These are phyloP conservation scores for Callitettix versicolor DNA, from an alignment of 1,140 invertebrate species.

Conservation along the genomic window DNA sequence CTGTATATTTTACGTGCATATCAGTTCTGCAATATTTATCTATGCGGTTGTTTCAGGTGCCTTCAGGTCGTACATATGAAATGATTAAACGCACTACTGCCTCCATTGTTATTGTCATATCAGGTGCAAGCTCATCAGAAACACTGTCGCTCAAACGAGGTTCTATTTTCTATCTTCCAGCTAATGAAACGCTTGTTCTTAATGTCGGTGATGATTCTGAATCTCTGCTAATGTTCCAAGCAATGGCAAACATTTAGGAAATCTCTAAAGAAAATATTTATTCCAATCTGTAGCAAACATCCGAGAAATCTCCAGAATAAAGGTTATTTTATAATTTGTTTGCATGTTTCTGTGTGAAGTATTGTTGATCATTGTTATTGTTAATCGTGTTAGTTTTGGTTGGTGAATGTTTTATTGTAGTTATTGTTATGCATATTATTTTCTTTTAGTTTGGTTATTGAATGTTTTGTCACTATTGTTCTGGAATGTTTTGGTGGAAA, in stretches of 20 bases:
- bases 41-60: slow-evolving; percentile 17
- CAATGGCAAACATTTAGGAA: slow-evolving; percentile 47
- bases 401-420: no score
- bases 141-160: slow-evolving; percentile 26
- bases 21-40: no score
- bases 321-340: no score
- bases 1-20: no score
- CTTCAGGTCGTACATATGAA: slow-evolving; percentile 4
- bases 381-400: no score
- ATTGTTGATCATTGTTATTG: no score
- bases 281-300: slow-evolving; percentile 62
- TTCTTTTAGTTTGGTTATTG: no score
- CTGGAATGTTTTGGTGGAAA: no score
- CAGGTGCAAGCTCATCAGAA: slow-evolving; percentile 9
- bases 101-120: slow-evolving; percentile 15
- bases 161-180: slow-evolving; percentile 43
- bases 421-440: no score
- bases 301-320: slow-evolving; percentile 17
- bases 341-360: no score
- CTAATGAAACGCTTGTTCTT: slow-evolving; percentile 42
- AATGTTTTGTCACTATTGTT: no score
- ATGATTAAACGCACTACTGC: slow-evolving; percentile 11
- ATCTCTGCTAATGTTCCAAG: slow-evolving; percentile 53
- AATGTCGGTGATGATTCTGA: slow-evolving; percentile 38
- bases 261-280: slow-evolving; percentile 28